Conservation (phyloP, 2,113 vertebrate species). For the Lynx canadensis region DNA sequence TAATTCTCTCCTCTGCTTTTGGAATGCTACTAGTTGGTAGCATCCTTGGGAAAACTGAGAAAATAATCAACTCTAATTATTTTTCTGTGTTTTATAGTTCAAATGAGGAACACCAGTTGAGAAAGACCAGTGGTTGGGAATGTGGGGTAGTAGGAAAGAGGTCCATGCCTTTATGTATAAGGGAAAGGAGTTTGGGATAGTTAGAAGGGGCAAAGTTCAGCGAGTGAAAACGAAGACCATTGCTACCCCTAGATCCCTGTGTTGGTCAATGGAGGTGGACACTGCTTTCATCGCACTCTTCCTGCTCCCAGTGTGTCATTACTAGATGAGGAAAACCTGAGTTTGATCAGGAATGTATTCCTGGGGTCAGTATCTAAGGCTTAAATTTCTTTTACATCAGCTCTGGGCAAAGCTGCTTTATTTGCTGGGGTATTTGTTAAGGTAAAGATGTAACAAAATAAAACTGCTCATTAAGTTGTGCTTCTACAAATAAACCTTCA, state of each 20-base stretch:
- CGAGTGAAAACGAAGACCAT: background rate
- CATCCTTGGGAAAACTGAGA: background rate
- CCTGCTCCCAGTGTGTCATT: background rate
- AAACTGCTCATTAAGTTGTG: background rate
- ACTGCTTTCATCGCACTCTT: background rate
- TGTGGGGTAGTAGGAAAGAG: background rate
- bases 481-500: slow-evolving; percentile 5
- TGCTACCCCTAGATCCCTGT: rapidly evolving
- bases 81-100: background rate
- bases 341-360: background rate
- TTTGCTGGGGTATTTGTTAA: background rate
- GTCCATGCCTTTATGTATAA: background rate
- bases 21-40: background rate
- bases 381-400: background rate
- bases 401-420: background rate
- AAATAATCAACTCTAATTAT: background rate
- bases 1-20: background rate
- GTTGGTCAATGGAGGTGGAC: background rate
- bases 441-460: background rate
- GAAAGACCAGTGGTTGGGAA: background rate
- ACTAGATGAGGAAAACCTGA: background rate
- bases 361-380: background rate
- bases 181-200: background rate
- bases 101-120: background rate
- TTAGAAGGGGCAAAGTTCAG: background rate